These are phyloP conservation scores for Trichopoda pennipes DNA, from an alignment of 2,888 invertebrate genomes.

Conservation along the genomic window DNA sequence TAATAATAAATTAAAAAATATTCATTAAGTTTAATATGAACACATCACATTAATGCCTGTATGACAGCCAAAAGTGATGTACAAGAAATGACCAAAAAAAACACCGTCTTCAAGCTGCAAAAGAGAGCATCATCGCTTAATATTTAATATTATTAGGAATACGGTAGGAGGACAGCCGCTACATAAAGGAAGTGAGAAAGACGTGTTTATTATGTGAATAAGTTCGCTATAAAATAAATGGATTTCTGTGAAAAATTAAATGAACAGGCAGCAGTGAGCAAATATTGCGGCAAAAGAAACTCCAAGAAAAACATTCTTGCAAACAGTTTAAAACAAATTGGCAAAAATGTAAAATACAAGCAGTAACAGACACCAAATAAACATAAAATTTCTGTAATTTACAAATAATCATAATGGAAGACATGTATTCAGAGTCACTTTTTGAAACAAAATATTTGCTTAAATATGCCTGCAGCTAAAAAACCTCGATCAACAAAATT, in stretches of 20 bases:
- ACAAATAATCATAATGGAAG: slow-evolving; percentile 44
- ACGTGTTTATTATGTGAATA: slow-evolving; percentile 30
- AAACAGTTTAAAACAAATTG: slow-evolving; percentile 42
- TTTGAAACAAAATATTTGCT: slow-evolving; percentile 34
- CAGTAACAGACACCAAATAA: slow-evolving; percentile 56
- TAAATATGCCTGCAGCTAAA: slow-evolving; percentile 39
- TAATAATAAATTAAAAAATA: slow-evolving; percentile 20
- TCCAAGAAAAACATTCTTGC: background rate
- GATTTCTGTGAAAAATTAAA: slow-evolving; percentile 57
- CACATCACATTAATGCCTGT: slow-evolving; percentile 27
- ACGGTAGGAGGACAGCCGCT: slow-evolving; percentile 42
- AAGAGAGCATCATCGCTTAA: slow-evolving; percentile 38
- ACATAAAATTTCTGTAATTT: slow-evolving; percentile 42
- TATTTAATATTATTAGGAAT: background rate
- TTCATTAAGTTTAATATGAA: slow-evolving; percentile 20
- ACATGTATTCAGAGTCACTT: slow-evolving; percentile 42
- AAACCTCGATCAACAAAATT: slow-evolving; percentile 22
- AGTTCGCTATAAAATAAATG: slow-evolving; percentile 41
- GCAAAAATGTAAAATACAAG: background rate
- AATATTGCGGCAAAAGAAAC: slow-evolving; percentile 17
- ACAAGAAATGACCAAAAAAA: background rate
- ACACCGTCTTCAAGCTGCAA: background rate
- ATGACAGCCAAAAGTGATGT: slow-evolving; percentile 8
- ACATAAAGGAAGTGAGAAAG: slow-evolving; percentile 32
- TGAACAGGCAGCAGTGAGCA: slow-evolving; percentile 25